A percentile compares a stretch with the other conserved stretches of the same genome.
Evolutionary conservation across 2,888 invertebrate genomes (phyloP).

Genomic region (Noctua pronuba): DNA sequence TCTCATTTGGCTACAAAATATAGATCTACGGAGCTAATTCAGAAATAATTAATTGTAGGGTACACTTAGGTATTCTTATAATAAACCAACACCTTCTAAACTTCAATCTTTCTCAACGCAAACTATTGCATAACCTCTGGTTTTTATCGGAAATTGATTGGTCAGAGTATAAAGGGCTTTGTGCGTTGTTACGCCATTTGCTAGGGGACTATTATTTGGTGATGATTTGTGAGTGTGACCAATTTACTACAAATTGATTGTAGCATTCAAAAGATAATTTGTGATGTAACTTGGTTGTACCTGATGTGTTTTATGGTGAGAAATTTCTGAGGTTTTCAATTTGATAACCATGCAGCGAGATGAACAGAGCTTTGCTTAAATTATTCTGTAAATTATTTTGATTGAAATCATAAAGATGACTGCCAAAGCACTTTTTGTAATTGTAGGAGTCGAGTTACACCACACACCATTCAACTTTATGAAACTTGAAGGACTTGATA

Average conservation of each 20-base stretch:
- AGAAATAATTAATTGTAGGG: no score
- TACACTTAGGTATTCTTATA: not conserved
- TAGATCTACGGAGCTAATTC: not conserved
- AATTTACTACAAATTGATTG: conserved; percentile 34
- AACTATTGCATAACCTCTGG: conserved; percentile 38
- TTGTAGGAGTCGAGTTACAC: no score
- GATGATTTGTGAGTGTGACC: conserved; percentile 35
- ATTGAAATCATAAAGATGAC: no score
- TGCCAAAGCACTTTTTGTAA: no score
- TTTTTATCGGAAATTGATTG: conserved; percentile 53
- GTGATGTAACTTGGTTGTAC: conserved; percentile 32
- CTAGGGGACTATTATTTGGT: conserved; percentile 29
- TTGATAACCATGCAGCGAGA: not conserved
- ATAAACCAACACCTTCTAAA: conserved; percentile 13
- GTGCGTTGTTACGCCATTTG: conserved; percentile 38
- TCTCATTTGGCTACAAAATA: no score
- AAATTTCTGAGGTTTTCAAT: not conserved
- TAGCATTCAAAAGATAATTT: not conserved
- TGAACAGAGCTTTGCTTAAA: not conserved
- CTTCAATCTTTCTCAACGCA: not conserved
- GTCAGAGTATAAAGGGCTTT: conserved; percentile 40
- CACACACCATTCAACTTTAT: no score
- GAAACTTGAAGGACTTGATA: no score
- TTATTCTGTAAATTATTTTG: no score
- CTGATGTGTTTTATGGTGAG: not conserved